Conservation (phyloP, 2,113 vertebrate species). For the Glareola pratincola region DNA sequence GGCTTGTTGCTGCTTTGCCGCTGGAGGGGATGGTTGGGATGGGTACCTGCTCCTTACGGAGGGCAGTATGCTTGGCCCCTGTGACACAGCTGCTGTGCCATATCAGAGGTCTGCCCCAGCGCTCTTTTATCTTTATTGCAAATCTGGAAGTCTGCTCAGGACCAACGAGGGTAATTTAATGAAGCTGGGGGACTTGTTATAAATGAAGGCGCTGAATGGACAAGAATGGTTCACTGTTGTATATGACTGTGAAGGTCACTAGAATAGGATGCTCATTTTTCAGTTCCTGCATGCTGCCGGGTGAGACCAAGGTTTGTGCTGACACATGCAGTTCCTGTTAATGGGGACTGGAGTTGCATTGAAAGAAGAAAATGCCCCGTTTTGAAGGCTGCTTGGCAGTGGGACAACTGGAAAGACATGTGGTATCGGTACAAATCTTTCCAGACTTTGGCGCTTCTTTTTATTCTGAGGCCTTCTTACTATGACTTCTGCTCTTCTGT, state of each 20-base stretch:
- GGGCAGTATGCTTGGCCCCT: background rate
- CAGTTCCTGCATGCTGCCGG: background rate
- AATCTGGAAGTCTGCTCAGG: background rate
- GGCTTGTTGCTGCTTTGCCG: background rate
- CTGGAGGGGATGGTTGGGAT: background rate
- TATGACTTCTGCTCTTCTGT: background rate
- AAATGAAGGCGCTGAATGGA: background rate
- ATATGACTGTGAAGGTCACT: background rate
- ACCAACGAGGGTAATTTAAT: background rate
- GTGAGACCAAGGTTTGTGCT: conserved; percentile 11
- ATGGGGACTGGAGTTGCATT: background rate
- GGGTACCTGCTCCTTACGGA: background rate
- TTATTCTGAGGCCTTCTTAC: background rate
- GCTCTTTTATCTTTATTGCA: background rate
- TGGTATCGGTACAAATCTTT: background rate
- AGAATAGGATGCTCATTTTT: conserved; percentile 25
- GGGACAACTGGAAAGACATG: background rate
- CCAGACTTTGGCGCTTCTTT: background rate
- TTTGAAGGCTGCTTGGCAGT: background rate
- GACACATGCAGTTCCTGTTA: background rate
- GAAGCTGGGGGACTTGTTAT: background rate
- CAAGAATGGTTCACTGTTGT: background rate
- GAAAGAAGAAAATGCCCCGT: background rate
- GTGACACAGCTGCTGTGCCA: background rate
- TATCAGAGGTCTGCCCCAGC: background rate